Evolutionary conservation across 2,888 invertebrate genomes (phyloP).

Genomic region (Amiota communis): DNA sequence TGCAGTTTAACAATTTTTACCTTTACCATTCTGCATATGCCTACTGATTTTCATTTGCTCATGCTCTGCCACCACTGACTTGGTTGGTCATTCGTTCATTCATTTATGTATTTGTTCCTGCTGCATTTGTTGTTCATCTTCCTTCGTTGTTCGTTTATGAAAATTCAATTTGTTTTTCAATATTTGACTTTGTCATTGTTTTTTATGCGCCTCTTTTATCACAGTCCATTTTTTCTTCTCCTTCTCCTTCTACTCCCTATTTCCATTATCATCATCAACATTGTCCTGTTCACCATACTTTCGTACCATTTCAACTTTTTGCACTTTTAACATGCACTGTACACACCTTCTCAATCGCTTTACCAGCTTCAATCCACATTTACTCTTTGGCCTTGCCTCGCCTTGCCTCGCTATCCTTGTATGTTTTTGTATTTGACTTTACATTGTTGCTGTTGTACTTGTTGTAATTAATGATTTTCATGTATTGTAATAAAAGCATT

Average conservation of each 20-base stretch:
- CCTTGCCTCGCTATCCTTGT: neutral
- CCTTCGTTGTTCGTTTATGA: slow-evolving; percentile 49
- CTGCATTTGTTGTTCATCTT: slow-evolving; percentile 45
- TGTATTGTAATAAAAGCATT: slow-evolving; percentile 56
- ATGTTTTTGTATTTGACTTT: slow-evolving; percentile 28
- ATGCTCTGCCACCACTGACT: neutral
- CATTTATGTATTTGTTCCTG: slow-evolving; percentile 3
- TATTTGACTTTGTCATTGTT: slow-evolving; percentile 13
- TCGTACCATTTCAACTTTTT: no score
- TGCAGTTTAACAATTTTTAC: slow-evolving; percentile 1
- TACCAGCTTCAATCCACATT: no score
- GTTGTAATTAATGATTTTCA: slow-evolving; percentile 66
- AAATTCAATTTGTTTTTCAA: slow-evolving; percentile 60
- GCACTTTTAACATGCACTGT: no score
- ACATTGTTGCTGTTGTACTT: slow-evolving; percentile 42
- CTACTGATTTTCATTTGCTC: slow-evolving; percentile 1
- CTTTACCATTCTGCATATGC: neutral
- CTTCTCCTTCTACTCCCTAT: neutral
- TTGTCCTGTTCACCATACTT: no score
- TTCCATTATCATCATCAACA: no score
- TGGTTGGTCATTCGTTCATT: neutral
- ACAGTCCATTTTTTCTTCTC: no score
- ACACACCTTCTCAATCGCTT: no score
- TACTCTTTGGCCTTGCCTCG: no score
- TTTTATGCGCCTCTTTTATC: neutral